Base-by-base conservation (phyloP, 64 coral and sea anemone genomes). In the Porites lutea region DNA sequence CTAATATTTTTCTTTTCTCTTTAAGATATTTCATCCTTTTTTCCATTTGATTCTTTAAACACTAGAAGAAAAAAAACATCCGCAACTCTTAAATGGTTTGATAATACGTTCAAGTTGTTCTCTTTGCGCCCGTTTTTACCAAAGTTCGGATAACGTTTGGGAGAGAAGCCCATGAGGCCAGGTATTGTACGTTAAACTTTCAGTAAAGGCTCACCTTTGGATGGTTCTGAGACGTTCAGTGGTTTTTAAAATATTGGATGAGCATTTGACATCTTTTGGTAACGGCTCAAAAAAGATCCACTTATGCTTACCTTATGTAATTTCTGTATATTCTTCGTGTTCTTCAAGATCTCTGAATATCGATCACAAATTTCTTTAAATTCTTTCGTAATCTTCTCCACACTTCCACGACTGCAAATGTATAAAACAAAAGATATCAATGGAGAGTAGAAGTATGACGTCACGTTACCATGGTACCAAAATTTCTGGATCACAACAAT, bases 301-400 rank as follows among this genome's bases (percentile, higher is more conserved):
- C n/a, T 44, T 12, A 55, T 9, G 11, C 21, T 75, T 63, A 88
- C 86, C 86, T 72, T 60, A 59, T 51, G 48, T 27, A 47, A 88
- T 13, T 49, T 72, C 21, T 75, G 48, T 19, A 88, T 64, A 37
- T 88, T 88, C 20, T 20, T 61, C 9, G 14, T 59, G 53, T 88
- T 75, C 43, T 46, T 7, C 60, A 59, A 6, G 52, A 88, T 88
- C 22, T 46, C n/a, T 19, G 23, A 2, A 37, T 47, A 88, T 55
- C 51, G 51, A 18, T 19, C 71, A 1, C 16, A 22, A 7, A 49
- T 48, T 75, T 88, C 73, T 45, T n/a, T 0, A 21, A 44, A 88
- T 12, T 75, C 86, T 75, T 74, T 88, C 1, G 16, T 62, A 22
- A 88, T 16, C 23, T 88, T 23, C 50, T 88, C 86, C 9, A 37